phyloP scores from a whole-genome alignment of 2,888 invertebrate species.

The Thymelicus acteon region DNA sequence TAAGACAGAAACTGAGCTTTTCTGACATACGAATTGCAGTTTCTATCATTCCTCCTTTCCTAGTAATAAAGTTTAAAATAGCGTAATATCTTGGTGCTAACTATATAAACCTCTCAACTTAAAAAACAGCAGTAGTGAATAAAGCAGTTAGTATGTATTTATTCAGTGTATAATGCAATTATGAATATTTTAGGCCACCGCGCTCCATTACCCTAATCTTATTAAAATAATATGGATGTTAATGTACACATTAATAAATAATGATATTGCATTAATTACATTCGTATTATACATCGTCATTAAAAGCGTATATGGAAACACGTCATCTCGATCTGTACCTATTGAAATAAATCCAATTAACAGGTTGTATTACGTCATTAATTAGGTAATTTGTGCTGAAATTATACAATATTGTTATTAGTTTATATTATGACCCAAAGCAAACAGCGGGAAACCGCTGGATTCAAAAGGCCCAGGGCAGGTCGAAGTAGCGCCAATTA shows the following conservation, averaged over 20 bases:
- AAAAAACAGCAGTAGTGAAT: too few relatives aligned
- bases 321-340: not conserved
- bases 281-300: too few relatives aligned
- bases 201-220: conserved; percentile 21
- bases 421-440: too few relatives aligned
- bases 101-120: too few relatives aligned
- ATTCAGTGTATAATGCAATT: conserved; percentile 31
- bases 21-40: too few relatives aligned
- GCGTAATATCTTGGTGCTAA: not conserved
- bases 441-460: too few relatives aligned
- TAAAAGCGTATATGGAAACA: not conserved
- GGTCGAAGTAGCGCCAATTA: too few relatives aligned
- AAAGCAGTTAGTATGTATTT: conserved; percentile 24
- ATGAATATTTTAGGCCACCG: conserved; percentile 25
- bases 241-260: not conserved
- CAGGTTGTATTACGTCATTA: too few relatives aligned
- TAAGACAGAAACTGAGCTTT: too few relatives aligned
- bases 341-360: not conserved
- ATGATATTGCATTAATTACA: not conserved
- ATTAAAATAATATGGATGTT: conserved; percentile 29
- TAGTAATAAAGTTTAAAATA: not conserved
- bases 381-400: too few relatives aligned
- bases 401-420: too few relatives aligned
- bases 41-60: not conserved
- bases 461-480: too few relatives aligned